These are phyloP conservation scores for Ormyrus rosae DNA, from an alignment of 2,888 invertebrate genomes.

Conservation along the genomic window DNA sequence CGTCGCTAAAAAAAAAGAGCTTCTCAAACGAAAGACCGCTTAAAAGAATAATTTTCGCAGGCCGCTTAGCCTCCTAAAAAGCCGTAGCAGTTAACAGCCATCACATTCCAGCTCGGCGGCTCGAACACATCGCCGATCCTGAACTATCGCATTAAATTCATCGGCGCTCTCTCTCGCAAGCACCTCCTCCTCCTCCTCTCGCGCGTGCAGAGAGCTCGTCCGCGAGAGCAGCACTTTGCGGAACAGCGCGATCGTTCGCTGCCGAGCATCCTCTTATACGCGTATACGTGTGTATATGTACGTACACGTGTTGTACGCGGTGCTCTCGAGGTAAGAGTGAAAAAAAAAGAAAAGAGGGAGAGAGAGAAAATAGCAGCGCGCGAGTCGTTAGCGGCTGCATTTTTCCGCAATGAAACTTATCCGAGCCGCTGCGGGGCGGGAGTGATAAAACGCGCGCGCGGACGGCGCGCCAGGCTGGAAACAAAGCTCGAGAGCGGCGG, in stretches of 20 bases:
- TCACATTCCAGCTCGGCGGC: too few species aligned
- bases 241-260: too few species aligned
- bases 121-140: too few species aligned
- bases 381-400: slow-evolving; percentile 26
- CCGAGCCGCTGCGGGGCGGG: neutral
- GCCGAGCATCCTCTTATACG: slow-evolving; percentile 22
- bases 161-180: too few species aligned
- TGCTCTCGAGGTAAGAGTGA: neutral
- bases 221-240: neutral
- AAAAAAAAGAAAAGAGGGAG: neutral
- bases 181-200: too few species aligned
- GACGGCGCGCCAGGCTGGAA: neutral
- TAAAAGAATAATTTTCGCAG: too few species aligned
- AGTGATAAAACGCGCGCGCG: slow-evolving; percentile 31
- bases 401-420: slow-evolving; percentile 41
- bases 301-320: too few species aligned
- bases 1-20: too few species aligned
- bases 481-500: neutral
- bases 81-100: too few species aligned
- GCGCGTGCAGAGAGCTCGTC: neutral
- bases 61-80: too few species aligned
- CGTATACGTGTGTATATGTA: neutral
- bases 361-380: neutral
- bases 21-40: too few species aligned
- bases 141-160: too few species aligned